phyloP scores from a whole-genome alignment of 2,113 vertebrate genomes.

The Corapipo altera region DNA sequence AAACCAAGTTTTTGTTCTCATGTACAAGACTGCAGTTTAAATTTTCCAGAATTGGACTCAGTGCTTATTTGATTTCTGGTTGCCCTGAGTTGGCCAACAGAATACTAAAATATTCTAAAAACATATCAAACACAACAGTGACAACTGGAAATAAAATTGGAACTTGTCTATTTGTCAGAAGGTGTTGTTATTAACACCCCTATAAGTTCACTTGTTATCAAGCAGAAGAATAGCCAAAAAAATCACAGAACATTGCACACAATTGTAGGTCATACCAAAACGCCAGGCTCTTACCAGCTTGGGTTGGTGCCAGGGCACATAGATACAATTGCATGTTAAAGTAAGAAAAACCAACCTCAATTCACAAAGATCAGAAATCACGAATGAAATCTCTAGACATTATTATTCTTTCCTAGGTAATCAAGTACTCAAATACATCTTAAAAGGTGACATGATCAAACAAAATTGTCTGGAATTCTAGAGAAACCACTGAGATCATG shows the following conservation, averaged over 20 bases:
- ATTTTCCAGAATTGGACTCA: not conserved
- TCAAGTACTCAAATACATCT: not conserved
- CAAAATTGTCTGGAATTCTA: not conserved
- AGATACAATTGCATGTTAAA: not conserved
- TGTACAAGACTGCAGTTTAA: not conserved
- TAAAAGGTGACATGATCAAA: not conserved
- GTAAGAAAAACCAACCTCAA: not conserved
- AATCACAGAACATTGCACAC: not conserved
- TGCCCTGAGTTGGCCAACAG: not conserved
- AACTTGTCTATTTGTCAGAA: not conserved
- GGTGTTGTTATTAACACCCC: not conserved
- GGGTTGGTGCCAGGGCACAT: fast-evolving
- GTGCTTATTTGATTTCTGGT: not conserved
- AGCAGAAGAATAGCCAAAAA: not conserved
- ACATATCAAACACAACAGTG: not conserved
- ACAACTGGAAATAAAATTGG: not conserved
- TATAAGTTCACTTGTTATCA: not conserved
- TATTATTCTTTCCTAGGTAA: not conserved
- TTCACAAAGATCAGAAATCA: not conserved
- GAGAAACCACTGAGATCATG: not conserved
- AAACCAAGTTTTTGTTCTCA: not conserved
- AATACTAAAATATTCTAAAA: not conserved
- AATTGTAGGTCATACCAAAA: not conserved
- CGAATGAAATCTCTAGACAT: not conserved
- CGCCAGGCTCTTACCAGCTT: not conserved